Conservation (phyloP, 2,113 vertebrate species). For the Abramis brama region DNA sequence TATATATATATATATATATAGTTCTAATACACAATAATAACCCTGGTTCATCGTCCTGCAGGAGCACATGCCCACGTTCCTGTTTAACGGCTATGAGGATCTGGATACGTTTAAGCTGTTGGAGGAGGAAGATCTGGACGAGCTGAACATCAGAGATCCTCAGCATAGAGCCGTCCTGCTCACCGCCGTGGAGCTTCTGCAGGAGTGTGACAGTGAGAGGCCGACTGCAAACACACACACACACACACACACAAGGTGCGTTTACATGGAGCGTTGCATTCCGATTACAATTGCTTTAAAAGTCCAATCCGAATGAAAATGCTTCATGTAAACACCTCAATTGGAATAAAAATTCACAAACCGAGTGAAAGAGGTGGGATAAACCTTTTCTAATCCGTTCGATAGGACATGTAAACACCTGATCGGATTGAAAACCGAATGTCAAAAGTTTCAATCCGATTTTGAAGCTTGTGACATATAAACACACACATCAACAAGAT, state of each 20-base stretch:
- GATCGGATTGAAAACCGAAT: too few species aligned
- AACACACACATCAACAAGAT: too few species aligned
- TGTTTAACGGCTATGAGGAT: slow-evolving; percentile 97
- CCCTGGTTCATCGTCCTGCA: slow-evolving; percentile 57
- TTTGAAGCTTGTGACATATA: too few species aligned
- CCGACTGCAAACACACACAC: background rate
- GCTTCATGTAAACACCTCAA: too few species aligned
- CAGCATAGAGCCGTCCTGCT: slow-evolving; percentile 92
- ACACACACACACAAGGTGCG: background rate
- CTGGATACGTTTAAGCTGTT: slow-evolving; percentile 94
- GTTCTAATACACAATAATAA: background rate
- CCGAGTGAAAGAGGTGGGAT: too few species aligned
- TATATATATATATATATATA: background rate
- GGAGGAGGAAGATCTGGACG: slow-evolving; percentile 95
- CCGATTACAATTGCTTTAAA: too few species aligned
- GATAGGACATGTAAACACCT: too few species aligned
- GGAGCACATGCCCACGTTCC: slow-evolving; percentile 96
- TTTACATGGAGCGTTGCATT: too few species aligned
- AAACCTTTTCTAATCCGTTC: too few species aligned
- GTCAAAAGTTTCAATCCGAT: too few species aligned
- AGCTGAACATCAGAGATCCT: slow-evolving; percentile 90
- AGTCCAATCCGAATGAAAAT: too few species aligned
- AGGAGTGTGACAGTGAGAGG: slow-evolving; percentile 91
- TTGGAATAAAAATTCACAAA: too few species aligned
- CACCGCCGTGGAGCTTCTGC: slow-evolving; percentile 93